These are phyloP conservation scores for Symphodus melops DNA, from an alignment of 2,113 vertebrate genomes.

Conservation along the genomic window DNA sequence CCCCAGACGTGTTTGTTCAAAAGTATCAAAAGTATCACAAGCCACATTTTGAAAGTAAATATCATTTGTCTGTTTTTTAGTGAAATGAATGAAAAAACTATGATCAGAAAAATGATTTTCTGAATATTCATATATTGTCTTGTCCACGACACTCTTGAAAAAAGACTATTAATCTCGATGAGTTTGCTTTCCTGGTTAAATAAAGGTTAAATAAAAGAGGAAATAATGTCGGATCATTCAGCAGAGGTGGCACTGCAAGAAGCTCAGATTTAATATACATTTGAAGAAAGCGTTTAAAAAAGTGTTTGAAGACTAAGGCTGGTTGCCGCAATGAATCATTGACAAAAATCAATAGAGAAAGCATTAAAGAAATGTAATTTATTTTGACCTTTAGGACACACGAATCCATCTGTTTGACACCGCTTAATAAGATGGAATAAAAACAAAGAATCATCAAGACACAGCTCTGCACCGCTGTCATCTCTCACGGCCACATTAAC, in stretches of 20 bases:
- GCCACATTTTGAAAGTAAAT: no score
- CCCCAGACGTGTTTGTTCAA: no score
- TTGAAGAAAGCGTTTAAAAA: neutral
- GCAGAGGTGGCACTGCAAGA: neutral
- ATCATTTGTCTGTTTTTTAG: no score
- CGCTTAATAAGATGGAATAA: neutral
- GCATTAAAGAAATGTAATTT: neutral
- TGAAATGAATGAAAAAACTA: no score
- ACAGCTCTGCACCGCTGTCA: neutral
- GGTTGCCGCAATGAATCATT: neutral
- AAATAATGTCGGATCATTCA: neutral
- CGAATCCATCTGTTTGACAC: neutral
- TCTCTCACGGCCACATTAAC: neutral
- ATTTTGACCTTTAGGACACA: neutral
- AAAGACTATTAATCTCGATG: no score
- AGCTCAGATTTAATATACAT: neutral
- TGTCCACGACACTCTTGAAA: no score
- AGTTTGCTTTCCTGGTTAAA: no score
- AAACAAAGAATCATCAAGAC: neutral
- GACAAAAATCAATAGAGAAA: neutral
- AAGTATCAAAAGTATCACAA: no score
- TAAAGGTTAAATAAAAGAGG: no score
- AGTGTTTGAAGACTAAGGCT: neutral
- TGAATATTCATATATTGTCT: no score
- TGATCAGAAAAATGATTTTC: no score